Evolutionary conservation across 1,140 invertebrate species (phyloP).

Genomic region (Phocides pigmalion): DNA sequence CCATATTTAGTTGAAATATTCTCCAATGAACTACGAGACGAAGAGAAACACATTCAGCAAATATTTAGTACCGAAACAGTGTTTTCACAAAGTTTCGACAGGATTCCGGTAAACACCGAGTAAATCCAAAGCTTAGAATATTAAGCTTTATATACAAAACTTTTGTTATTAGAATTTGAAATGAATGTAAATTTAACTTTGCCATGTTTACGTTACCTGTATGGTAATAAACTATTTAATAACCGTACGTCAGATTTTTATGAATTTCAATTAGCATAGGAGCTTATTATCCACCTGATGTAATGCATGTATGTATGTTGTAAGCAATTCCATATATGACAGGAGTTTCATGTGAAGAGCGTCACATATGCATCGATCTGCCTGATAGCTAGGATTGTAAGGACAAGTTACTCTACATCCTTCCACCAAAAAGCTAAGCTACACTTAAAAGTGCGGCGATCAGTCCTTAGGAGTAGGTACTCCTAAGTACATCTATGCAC

Average conservation of each 20-base stretch:
- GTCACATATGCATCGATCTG: no score
- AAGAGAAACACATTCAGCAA: conserved; percentile 13
- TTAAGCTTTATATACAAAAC: not conserved
- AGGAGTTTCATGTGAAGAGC: no score
- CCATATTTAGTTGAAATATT: not conserved
- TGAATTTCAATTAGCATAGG: not conserved
- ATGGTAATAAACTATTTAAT: not conserved
- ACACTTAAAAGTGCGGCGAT: no score
- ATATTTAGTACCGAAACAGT: conserved; percentile 15
- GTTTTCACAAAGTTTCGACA: conserved; percentile 21
- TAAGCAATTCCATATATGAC: no score
- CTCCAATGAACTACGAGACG: conserved; percentile 5
- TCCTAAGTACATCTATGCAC: no score
- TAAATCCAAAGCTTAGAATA: conserved; percentile 7
- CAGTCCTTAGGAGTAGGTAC: no score
- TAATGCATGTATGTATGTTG: no score
- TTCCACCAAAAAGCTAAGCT: no score
- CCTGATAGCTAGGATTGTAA: no score
- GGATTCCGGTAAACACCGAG: not conserved
- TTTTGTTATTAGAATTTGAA: not conserved
- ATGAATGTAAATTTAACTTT: conserved; percentile 1
- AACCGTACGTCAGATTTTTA: not conserved
- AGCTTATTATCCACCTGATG: not conserved
- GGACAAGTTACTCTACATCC: no score
- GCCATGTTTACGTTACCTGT: not conserved